Evolutionary conservation across 2,113 vertebrate genomes (phyloP).

Genomic region (Anas platyrhynchos): DNA sequence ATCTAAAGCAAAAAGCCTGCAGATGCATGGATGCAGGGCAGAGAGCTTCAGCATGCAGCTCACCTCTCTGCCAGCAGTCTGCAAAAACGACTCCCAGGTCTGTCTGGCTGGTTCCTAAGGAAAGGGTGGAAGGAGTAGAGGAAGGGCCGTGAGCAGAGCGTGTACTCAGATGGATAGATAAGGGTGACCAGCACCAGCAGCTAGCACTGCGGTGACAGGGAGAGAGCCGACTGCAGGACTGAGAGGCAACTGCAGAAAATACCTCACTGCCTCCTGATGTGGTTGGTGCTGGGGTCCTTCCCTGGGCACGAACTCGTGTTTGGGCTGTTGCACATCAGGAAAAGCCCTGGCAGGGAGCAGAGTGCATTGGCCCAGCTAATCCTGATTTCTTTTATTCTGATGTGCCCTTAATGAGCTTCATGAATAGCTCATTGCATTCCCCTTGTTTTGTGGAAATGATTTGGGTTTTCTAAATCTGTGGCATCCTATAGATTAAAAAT

Average conservation of each 20-base stretch:
- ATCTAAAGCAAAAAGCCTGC: not conserved
- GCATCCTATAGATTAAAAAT: not conserved
- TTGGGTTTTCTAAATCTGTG: not conserved
- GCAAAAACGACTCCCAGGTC: accelerated
- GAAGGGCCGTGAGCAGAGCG: not conserved
- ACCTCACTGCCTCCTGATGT: accelerated
- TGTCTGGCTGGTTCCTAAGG: not conserved
- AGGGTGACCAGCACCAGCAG: not conserved
- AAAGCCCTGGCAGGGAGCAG: not conserved
- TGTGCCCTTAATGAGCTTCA: not conserved
- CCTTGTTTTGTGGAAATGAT: not conserved
- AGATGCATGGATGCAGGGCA: not conserved
- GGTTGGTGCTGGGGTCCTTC: not conserved
- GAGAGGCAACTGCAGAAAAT: not conserved
- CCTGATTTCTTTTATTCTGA: not conserved
- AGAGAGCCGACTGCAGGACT: not conserved
- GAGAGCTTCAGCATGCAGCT: not conserved
- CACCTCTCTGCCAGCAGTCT: not conserved
- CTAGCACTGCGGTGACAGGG: accelerated
- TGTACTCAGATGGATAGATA: not conserved
- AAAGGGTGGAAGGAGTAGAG: not conserved
- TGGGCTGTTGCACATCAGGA: not conserved
- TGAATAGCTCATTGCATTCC: not conserved
- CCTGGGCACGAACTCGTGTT: accelerated
- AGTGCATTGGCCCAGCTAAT: not conserved